These are phyloP conservation scores for Trachelus iudaicus DNA, from an alignment of 2,888 invertebrate genomes.

Conservation along the genomic window DNA sequence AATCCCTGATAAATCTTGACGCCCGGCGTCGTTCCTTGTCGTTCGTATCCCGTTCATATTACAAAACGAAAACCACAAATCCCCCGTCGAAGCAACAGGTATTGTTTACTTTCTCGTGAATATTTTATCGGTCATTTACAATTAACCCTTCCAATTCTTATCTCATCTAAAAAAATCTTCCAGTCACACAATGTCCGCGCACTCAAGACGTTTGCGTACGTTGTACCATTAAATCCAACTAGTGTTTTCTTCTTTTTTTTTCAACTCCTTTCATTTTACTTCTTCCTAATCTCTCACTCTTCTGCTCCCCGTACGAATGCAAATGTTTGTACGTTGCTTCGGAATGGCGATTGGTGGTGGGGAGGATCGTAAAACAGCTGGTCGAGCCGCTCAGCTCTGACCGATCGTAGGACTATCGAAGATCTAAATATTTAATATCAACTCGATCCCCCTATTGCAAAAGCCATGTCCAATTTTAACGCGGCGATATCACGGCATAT, in stretches of 20 bases:
- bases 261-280: background rate
- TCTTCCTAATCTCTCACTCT: background rate
- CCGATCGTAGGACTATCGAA: background rate
- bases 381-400: background rate
- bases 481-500: background rate
- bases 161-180: background rate
- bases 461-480: background rate
- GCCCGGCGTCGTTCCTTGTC: background rate
- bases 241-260: background rate
- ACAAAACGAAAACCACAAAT: background rate
- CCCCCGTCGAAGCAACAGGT: conserved; percentile 24
- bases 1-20: background rate
- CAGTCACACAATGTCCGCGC: background rate
- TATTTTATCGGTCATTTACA: background rate
- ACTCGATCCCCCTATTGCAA: background rate
- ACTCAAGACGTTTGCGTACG: background rate
- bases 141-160: background rate
- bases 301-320: background rate
- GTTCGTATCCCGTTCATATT: background rate
- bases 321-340: background rate
- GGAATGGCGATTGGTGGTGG: background rate
- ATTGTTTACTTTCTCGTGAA: conserved; percentile 13
- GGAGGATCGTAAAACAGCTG: background rate
- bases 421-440: background rate
- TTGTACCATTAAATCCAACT: background rate